Percentiles rank a stretch among this genome's conserved stretches.
Conservation (phyloP, 2,888 invertebrate genomes). For the Epiblema foenella region DNA sequence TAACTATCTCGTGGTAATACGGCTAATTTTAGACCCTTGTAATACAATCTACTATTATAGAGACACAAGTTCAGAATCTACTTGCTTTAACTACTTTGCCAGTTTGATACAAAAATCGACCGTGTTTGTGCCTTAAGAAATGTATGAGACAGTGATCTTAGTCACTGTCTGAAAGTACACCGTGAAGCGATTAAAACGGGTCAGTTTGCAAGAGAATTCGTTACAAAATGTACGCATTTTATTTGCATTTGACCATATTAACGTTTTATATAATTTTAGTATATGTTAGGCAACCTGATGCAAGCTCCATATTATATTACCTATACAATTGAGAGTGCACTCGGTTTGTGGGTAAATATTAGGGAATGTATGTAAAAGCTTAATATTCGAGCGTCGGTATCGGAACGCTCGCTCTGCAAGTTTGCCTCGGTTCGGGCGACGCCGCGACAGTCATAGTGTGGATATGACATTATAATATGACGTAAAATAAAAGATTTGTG, state of each 20-base stretch:
- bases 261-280: no score
- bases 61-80: not conserved
- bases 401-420: conserved; percentile 72
- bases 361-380: conserved; percentile 45
- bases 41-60: no score
- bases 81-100: not conserved
- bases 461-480: conserved; percentile 50
- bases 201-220: no score
- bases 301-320: not conserved
- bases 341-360: conserved; percentile 25
- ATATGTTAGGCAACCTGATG: no score
- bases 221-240: no score
- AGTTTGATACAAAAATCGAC: not conserved
- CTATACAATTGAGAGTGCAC: not conserved
- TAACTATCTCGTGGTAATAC: no score
- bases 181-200: no score
- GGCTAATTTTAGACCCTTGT: no score
- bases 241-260: no score
- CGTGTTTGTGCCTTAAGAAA: not conserved
- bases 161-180: no score
- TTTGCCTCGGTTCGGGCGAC: conserved; percentile 67
- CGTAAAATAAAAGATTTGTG: not conserved
- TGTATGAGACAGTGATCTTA: no score
- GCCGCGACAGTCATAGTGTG: conserved; percentile 45
- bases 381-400: conserved; percentile 70